A percentile compares a stretch with the other conserved stretches of the same genome.
Evolutionary conservation across 2,888 invertebrate species (phyloP).

Genomic region (Erebia epiphron): DNA sequence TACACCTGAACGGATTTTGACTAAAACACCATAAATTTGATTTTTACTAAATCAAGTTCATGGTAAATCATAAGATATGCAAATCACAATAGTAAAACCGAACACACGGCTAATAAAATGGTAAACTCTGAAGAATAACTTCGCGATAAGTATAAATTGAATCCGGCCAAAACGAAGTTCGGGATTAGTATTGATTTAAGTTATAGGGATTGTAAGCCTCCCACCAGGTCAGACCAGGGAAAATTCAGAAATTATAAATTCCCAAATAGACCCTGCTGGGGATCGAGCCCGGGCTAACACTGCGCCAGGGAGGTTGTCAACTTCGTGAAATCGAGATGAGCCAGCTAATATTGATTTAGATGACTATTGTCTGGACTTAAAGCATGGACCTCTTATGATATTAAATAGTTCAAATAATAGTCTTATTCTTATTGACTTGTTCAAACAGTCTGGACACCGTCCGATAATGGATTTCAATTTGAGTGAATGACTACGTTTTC

Average conservation of each 20-base stretch:
- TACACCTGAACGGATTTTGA: background rate
- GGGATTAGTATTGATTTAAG: constrained; percentile 15
- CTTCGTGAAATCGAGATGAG: too few relatives aligned
- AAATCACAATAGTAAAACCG: too few relatives aligned
- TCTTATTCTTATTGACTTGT: constrained; percentile 27
- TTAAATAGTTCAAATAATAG: constrained; percentile 9
- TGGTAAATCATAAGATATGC: too few relatives aligned
- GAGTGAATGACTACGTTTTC: constrained; percentile 43
- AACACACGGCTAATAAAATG: too few relatives aligned
- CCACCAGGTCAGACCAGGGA: too few relatives aligned
- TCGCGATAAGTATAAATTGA: constrained; percentile 40
- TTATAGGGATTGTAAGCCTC: constrained; percentile 6
- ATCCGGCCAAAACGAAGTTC: constrained; percentile 29
- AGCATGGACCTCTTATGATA: background rate
- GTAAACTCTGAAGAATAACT: constrained; percentile 15
- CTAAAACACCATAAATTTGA: background rate
- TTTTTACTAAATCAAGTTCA: too few relatives aligned
- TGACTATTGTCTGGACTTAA: background rate
- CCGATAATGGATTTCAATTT: constrained; percentile 37
- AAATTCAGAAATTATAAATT: too few relatives aligned
- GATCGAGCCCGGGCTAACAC: too few relatives aligned
- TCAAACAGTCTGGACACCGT: constrained; percentile 33
- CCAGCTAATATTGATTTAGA: too few relatives aligned
- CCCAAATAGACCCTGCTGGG: too few relatives aligned
- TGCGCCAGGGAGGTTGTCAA: too few relatives aligned